A percentile compares a stretch with the other conserved stretches of the same genome.
Conservation (phyloP, 1,140 invertebrate species). For the Drosophila orena region DNA sequence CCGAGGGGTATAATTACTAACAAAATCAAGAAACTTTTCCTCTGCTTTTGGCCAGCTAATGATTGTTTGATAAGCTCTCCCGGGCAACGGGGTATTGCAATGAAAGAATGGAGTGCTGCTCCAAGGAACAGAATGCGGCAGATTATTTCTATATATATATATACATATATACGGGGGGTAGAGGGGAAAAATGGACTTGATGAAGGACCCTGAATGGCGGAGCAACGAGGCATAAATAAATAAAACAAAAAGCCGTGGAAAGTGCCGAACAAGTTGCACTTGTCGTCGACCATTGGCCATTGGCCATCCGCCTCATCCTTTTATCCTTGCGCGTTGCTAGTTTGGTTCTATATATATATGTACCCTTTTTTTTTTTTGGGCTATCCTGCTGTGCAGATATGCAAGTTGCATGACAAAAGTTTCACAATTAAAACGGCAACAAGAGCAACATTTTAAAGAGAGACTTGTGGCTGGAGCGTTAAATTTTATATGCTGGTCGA, state of each 20-base stretch:
- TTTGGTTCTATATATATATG: slow-evolving; percentile 26
- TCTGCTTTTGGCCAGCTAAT: slow-evolving; percentile 59
- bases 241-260: slow-evolving; percentile 49
- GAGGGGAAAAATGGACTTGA: slow-evolving; percentile 8
- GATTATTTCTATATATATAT: slow-evolving; percentile 34
- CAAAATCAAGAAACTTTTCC: slow-evolving; percentile 59
- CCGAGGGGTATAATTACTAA: slow-evolving; percentile 40
- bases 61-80: slow-evolving; percentile 71
- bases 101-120: slow-evolving; percentile 8
- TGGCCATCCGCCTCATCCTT: slow-evolving; percentile 22
- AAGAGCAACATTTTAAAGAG: slow-evolving; percentile 50
- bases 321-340: slow-evolving; percentile 13
- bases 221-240: slow-evolving; percentile 60
- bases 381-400: slow-evolving; percentile 53
- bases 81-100: background rate
- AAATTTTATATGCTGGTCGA: slow-evolving; percentile 54
- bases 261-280: slow-evolving; percentile 58
- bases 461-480: slow-evolving; percentile 38
- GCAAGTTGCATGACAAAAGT: slow-evolving; percentile 66
- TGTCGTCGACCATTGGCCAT: slow-evolving; percentile 54
- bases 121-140: slow-evolving; percentile 10
- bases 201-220: slow-evolving; percentile 18
- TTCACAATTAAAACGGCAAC: slow-evolving; percentile 71
- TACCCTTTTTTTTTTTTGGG: slow-evolving; percentile 9
- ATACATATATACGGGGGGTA: background rate